Evolutionary conservation across 2,797 vertebrate genomes (phyloP).

Genomic region (Uromys caudimaculatus): DNA sequence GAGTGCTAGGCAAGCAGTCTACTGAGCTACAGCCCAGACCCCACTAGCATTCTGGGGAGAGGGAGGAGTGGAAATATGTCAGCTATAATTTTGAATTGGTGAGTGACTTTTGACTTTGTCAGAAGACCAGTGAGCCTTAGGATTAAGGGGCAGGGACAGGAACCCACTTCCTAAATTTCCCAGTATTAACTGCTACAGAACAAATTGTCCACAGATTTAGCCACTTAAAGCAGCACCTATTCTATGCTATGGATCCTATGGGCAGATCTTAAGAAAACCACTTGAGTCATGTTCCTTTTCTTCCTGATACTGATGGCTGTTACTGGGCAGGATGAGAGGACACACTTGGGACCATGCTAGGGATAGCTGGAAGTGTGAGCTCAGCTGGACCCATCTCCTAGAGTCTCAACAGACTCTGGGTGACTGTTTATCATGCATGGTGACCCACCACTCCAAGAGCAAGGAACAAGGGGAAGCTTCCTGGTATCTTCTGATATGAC

Average conservation of each 20-base stretch:
- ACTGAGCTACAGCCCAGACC: background rate
- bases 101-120: background rate
- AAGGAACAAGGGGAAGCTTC: background rate
- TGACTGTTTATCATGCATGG: background rate
- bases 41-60: background rate
- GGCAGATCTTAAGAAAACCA: background rate
- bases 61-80: background rate
- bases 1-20: background rate
- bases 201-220: background rate
- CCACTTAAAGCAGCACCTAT: background rate
- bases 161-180: constrained; percentile 8
- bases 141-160: background rate
- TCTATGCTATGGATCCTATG: background rate
- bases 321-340: background rate
- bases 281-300: background rate
- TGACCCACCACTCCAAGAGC: background rate
- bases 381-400: background rate
- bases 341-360: background rate
- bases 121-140: background rate
- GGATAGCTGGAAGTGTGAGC: background rate
- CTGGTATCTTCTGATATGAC: background rate
- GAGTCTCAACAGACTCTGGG: background rate
- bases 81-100: constrained; percentile 14
- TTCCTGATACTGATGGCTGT: background rate
- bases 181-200: background rate